Base-by-base conservation (phyloP, 2,113 vertebrate genomes). In the Syngnathoides biaculeatus region DNA sequence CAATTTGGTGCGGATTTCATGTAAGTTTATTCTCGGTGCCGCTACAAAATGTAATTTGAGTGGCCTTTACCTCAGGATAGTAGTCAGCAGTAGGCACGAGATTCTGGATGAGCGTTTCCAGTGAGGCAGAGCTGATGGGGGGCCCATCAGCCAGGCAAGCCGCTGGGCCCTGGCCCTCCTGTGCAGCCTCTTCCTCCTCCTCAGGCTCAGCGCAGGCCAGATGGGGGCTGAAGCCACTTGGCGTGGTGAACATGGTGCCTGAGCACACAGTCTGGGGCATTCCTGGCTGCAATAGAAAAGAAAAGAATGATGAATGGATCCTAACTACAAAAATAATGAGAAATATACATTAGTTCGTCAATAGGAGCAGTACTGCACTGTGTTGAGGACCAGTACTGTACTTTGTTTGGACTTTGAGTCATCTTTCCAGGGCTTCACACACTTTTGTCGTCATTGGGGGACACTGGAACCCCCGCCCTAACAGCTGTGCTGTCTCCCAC, bases 61-160 rank as follows among this genome's bases (percentile, higher is more conserved):
- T 42, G 59, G 8, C 59, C 20, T 60, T 76, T 79, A 96, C 95
- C 93, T 96, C 93, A 0, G 94, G 95, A 83, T 95, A 97, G 87
- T 96, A 96, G 82, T 97, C 93, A 2, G 94, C 89, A 48, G 94
- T 96, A 85, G 95, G 95, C 74, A 95, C 93, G 65, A 96, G 92
- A 77, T 95, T 94, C 78, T 96, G 94, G 77, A 97, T 95, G 65
- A 97, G 90, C 66, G 94, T 94, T 83, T 96, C 94, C 80, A 97
- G 88, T 79, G 95, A 95, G 79, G 95, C 95, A 27, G 95, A 97
- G 78, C 93, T 93, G 81, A 94, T 93, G 61, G 91, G 81, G 85
- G 93, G 90, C 84, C 93, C 76, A 79, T 94, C 91, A 63, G 92
- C 82, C 89, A 92, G 82, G 88, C 91, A 87, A 85, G 92, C 79